These are phyloP conservation scores for Penaeus japonicus DNA, from an alignment of 1,140 invertebrate species.

Conservation along the genomic window DNA sequence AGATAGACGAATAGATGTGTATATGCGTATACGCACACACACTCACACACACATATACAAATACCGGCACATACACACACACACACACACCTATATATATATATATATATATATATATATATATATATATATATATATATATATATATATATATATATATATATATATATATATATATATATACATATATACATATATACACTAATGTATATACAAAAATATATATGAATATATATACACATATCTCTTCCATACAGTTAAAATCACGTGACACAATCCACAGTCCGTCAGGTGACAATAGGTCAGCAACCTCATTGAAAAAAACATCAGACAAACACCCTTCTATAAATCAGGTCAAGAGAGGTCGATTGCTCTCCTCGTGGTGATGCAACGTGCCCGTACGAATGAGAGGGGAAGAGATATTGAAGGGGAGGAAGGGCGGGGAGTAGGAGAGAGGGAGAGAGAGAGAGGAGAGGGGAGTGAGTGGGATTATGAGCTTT, in stretches of 20 bases:
- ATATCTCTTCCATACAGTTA: neutral
- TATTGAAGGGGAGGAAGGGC: no score
- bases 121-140: slow-evolving; percentile 13
- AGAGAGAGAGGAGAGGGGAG: no score
- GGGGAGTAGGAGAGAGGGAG: no score
- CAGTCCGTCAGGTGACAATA: no score
- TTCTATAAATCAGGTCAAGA: no score
- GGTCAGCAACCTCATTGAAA: no score
- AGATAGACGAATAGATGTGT: neutral
- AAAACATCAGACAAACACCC: no score
- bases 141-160: neutral
- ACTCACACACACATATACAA: neutral
- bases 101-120: neutral
- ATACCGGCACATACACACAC: neutral
- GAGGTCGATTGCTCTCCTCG: no score
- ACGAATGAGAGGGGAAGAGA: no score
- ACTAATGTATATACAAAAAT: neutral
- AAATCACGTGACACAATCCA: no score
- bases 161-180: neutral
- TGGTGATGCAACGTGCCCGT: no score
- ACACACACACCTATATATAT: neutral
- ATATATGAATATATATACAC: neutral
- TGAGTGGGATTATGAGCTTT: no score
- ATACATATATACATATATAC: neutral
- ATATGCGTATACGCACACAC: neutral